phyloP scores from a whole-genome alignment of 2,113 vertebrate species.

The Polypterus senegalus region DNA sequence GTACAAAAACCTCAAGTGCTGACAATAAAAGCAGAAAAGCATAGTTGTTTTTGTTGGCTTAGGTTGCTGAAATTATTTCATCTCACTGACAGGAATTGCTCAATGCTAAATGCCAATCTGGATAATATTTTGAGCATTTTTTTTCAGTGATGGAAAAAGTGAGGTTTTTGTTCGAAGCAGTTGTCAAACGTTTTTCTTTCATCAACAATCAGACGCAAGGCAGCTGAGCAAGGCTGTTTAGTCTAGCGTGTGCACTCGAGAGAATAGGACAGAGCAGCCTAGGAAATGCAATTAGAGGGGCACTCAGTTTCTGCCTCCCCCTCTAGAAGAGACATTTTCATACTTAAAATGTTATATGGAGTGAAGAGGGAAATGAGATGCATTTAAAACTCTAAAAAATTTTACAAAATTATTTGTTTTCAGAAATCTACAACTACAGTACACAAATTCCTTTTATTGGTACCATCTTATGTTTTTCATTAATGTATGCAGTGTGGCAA shows the following conservation, averaged over 20 bases:
- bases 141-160: constrained; percentile 73
- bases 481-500: too few relatives aligned
- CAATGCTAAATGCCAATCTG: constrained; percentile 53
- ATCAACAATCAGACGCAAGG: constrained; percentile 66
- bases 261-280: constrained; percentile 58
- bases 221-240: constrained; percentile 86
- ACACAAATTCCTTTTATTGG: too few relatives aligned
- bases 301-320: constrained; percentile 31
- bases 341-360: too few relatives aligned
- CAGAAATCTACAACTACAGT: too few relatives aligned
- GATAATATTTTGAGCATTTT: constrained; percentile 53
- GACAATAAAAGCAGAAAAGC: constrained; percentile 55
- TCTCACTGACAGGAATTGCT: constrained; percentile 60
- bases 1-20: constrained; percentile 58
- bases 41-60: constrained; percentile 76
- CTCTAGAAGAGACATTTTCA: constrained; percentile 17
- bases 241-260: constrained; percentile 73
- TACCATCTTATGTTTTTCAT: too few relatives aligned
- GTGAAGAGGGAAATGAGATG: too few relatives aligned
- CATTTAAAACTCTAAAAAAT: too few relatives aligned
- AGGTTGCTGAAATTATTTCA: constrained; percentile 65
- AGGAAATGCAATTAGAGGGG: constrained; percentile 67
- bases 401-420: too few relatives aligned
- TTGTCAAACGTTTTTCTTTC: constrained; percentile 79
- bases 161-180: constrained; percentile 63